A percentile compares a stretch with the other conserved stretches of the same genome.
phyloP scores from a whole-genome alignment of 2,888 invertebrate genomes.

The Platypus cylindrus region DNA sequence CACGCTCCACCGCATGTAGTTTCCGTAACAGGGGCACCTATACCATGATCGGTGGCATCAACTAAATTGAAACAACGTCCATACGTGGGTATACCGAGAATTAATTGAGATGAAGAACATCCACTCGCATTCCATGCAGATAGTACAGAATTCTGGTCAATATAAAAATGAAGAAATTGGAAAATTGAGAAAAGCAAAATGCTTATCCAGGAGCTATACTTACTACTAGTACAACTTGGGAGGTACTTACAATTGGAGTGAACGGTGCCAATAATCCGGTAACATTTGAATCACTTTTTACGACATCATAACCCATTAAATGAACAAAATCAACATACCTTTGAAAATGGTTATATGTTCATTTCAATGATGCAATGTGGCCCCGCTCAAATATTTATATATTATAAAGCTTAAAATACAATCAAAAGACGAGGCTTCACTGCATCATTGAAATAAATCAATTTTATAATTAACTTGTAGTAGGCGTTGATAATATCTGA shows the following conservation, averaged over 20 bases:
- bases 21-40: conserved; percentile 40
- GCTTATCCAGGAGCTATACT: neutral
- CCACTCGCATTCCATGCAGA: conserved; percentile 17
- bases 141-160: conserved; percentile 15
- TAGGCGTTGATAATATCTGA: no score
- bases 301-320: conserved; percentile 41
- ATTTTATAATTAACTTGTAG: no score
- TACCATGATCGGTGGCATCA: conserved; percentile 30
- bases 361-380: no score
- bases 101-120: conserved; percentile 46
- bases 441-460: no score
- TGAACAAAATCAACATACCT: conserved; percentile 37
- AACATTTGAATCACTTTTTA: conserved; percentile 22
- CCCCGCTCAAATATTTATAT: no score
- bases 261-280: conserved; percentile 36
- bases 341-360: no score
- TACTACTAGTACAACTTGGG: no score
- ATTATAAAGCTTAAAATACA: no score
- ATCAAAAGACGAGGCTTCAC: no score
- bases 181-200: neutral
- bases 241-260: conserved; percentile 24
- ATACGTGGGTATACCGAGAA: conserved; percentile 66
- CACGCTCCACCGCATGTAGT: conserved; percentile 58
- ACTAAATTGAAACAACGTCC: conserved; percentile 55
- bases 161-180: neutral